These are phyloP conservation scores for Craterocephalus amniculus DNA, from an alignment of 2,797 vertebrate species.

Conservation along the genomic window DNA sequence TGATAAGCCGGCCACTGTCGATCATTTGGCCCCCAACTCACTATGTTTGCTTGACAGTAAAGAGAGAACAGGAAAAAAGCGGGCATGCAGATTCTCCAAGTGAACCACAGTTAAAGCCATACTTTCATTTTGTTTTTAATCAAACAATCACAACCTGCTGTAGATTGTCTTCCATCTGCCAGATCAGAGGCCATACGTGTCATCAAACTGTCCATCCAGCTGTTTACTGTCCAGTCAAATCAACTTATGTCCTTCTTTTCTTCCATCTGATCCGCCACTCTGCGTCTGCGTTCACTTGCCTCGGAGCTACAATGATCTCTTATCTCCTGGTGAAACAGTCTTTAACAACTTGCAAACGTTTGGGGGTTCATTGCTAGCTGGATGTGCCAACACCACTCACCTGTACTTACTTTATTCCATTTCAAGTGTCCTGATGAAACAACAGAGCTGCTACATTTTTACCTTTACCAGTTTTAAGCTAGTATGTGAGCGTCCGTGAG, in stretches of 20 bases:
- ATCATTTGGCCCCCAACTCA: conserved; percentile 35
- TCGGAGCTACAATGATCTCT: conserved; percentile 24
- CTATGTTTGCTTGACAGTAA: conserved; percentile 30
- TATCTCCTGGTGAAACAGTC: conserved; percentile 19
- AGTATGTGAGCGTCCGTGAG: conserved; percentile 34
- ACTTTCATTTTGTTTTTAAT: conserved; percentile 18
- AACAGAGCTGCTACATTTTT: conserved; percentile 58
- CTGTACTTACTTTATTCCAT: conserved; percentile 15
- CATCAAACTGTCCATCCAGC: conserved; percentile 23
- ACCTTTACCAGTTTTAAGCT: conserved; percentile 69
- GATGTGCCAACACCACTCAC: conserved; percentile 9
- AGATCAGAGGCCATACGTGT: conserved; percentile 38
- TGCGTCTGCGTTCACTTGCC: conserved; percentile 38
- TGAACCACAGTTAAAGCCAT: conserved; percentile 44
- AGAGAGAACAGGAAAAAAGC: conserved; percentile 5
- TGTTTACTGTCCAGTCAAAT: conserved; percentile 43
- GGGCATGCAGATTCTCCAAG: conserved; percentile 20
- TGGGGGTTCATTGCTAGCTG: conserved; percentile 11
- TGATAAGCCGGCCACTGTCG: conserved; percentile 39
- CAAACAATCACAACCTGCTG: conserved; percentile 7
- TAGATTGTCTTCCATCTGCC: conserved; percentile 28
- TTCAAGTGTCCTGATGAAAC: conserved; percentile 31
- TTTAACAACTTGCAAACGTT: conserved; percentile 31
- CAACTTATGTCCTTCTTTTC: conserved; percentile 27
- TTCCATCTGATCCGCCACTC: conserved; percentile 29